Evolutionary conservation across 2,888 invertebrate genomes (phyloP).

Genomic region (Spodoptera picta): DNA sequence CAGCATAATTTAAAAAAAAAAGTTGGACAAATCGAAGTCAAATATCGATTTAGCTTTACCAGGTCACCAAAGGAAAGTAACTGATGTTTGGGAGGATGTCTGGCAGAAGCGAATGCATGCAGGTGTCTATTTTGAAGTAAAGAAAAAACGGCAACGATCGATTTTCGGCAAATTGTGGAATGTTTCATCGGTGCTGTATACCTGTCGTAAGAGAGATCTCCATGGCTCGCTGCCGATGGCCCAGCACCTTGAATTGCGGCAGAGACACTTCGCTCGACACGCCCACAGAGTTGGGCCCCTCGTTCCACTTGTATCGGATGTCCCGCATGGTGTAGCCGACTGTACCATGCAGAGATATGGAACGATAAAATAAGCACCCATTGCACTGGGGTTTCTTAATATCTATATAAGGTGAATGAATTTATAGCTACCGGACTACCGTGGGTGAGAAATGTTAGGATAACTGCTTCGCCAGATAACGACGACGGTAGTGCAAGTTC

Average conservation of each 20-base stretch:
- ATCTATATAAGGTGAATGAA: slow-evolving; percentile 65
- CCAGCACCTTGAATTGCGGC: slow-evolving; percentile 98
- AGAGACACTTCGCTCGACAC: slow-evolving; percentile 97
- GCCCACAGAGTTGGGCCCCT: slow-evolving; percentile 97
- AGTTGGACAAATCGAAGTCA: slow-evolving; percentile 29
- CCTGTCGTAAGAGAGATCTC: slow-evolving; percentile 98
- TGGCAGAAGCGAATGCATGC: slow-evolving; percentile 65
- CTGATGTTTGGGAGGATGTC: slow-evolving; percentile 22
- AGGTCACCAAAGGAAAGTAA: slow-evolving; percentile 44
- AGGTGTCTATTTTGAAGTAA: slow-evolving; percentile 41
- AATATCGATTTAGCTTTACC: slow-evolving; percentile 38
- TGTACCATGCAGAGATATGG: slow-evolving; percentile 89
- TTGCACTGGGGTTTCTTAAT: slow-evolving; percentile 83
- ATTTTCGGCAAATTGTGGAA: slow-evolving; percentile 39
- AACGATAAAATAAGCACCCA: slow-evolving; percentile 87
- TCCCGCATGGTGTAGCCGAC: slow-evolving; percentile 99
- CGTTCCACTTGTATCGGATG: slow-evolving; percentile 99
- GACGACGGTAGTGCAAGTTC: slow-evolving; percentile 52
- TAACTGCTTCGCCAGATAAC: slow-evolving; percentile 47
- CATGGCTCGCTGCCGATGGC: slow-evolving; percentile 97
- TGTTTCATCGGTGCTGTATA: slow-evolving; percentile 84
- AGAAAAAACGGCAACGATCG: slow-evolving; percentile 43
- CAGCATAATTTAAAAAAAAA: slow-evolving; percentile 5
- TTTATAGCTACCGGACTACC: slow-evolving; percentile 64
- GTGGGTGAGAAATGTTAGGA: slow-evolving; percentile 60